Evolutionary conservation across 2,888 invertebrate species (phyloP).

Genomic region (Petrolisthes manimaculis): DNA sequence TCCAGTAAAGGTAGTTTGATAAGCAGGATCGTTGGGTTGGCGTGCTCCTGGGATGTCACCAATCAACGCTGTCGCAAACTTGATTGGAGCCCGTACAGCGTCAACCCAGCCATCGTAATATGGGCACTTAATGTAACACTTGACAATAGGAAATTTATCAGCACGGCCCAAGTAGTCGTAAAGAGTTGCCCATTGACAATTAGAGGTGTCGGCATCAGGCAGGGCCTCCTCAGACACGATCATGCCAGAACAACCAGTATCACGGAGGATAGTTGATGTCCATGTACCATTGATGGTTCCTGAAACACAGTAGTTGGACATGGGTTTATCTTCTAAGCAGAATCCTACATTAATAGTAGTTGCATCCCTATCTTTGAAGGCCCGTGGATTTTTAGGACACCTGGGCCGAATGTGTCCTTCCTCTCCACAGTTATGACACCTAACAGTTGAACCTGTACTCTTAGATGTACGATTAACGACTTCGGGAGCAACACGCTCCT

Average conservation of each 20-base stretch:
- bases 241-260: neutral
- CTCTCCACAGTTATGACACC: slow-evolving; percentile 14
- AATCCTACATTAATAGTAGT: too few species aligned
- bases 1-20: too few species aligned
- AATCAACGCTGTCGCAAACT: too few species aligned
- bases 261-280: too few species aligned
- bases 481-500: neutral
- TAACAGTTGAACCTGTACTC: neutral
- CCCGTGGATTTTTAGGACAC: slow-evolving; percentile 20
- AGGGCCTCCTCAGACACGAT: slow-evolving; percentile 20
- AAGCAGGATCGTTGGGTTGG: too few species aligned
- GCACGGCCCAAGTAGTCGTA: slow-evolving; percentile 21
- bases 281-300: too few species aligned
- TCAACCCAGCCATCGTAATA: neutral
- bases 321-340: too few species aligned
- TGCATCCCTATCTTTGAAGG: neutral
- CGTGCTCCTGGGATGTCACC: too few species aligned
- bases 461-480: neutral
- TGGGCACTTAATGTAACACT: slow-evolving; percentile 19
- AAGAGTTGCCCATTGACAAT: neutral
- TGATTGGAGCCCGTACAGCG: too few species aligned
- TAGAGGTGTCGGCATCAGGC: neutral
- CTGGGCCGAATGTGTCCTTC: neutral
- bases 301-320: too few species aligned
- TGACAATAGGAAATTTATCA: neutral